Conservation (phyloP, 2,888 invertebrate species). For the Parochlus steinenii region DNA sequence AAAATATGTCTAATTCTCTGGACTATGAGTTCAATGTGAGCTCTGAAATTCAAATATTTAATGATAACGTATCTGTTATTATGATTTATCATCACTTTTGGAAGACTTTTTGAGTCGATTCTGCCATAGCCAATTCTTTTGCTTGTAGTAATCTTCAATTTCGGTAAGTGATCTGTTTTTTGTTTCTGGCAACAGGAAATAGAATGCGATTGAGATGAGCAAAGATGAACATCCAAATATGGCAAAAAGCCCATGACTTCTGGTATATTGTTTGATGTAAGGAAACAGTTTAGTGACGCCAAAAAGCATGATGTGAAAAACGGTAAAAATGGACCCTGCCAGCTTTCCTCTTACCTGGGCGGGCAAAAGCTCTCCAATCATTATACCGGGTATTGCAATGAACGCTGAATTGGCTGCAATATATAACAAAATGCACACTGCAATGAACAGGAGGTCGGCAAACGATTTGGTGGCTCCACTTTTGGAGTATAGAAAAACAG, state of each 20-base stretch:
- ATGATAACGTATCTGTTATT: no score
- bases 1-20: no score
- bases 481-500: conserved; percentile 32
- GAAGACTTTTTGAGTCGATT: conserved; percentile 21
- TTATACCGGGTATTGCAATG: conserved; percentile 55
- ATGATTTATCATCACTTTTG: conserved; percentile 6
- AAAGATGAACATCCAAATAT: conserved; percentile 49
- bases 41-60: no score
- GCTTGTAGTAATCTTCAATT: conserved; percentile 63
- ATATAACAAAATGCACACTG: conserved; percentile 42
- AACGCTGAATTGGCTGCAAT: conserved; percentile 60
- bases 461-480: conserved; percentile 23
- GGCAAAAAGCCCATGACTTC: conserved; percentile 50
- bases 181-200: conserved; percentile 55
- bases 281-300: conserved; percentile 55
- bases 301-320: conserved; percentile 52
- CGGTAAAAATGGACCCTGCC: conserved; percentile 54
- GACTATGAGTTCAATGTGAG: no score
- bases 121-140: conserved; percentile 44
- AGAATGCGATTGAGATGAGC: conserved; percentile 45
- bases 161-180: conserved; percentile 51
- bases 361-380: conserved; percentile 60
- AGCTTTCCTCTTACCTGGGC: conserved; percentile 54
- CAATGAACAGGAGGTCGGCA: conserved; percentile 27
- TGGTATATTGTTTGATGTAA: conserved; percentile 37